Conservation (phyloP, 2,797 vertebrate genomes). For the Malacoraja senta region DNA sequence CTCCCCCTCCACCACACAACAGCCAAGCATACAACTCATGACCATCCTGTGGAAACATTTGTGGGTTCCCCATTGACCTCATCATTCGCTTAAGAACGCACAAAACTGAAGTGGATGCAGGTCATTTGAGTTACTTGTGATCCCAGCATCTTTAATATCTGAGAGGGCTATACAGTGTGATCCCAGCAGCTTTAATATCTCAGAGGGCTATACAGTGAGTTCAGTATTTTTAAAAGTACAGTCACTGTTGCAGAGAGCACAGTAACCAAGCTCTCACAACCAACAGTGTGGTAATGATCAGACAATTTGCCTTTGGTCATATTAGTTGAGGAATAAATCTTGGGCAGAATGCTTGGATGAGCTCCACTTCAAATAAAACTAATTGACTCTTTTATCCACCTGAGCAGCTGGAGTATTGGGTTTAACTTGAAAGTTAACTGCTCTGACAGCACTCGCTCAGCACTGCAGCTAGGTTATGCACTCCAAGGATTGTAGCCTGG, state of each 20-base stretch:
- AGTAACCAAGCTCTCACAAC: background rate
- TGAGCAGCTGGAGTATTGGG: background rate
- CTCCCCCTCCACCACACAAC: too few relatives aligned
- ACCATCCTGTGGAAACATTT: too few relatives aligned
- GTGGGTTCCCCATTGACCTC: too few relatives aligned
- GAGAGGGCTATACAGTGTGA: background rate
- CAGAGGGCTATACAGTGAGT: background rate
- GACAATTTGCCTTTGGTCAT: background rate
- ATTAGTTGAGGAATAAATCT: background rate
- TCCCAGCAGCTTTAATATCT: background rate
- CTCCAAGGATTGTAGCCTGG: background rate
- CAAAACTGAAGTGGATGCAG: too few relatives aligned
- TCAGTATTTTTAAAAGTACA: background rate
- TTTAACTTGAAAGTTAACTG: background rate
- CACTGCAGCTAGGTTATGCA: background rate
- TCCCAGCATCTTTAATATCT: background rate
- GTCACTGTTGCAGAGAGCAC: background rate
- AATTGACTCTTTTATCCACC: background rate
- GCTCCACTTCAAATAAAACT: background rate
- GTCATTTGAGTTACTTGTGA: too few relatives aligned
- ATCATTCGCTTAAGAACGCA: too few relatives aligned
- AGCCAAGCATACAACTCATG: too few relatives aligned
- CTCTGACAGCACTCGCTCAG: background rate
- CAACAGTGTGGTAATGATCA: background rate
- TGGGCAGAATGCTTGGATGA: background rate